Conservation (phyloP, 2,797 vertebrate genomes). For the Aldrovandia affinis region DNA sequence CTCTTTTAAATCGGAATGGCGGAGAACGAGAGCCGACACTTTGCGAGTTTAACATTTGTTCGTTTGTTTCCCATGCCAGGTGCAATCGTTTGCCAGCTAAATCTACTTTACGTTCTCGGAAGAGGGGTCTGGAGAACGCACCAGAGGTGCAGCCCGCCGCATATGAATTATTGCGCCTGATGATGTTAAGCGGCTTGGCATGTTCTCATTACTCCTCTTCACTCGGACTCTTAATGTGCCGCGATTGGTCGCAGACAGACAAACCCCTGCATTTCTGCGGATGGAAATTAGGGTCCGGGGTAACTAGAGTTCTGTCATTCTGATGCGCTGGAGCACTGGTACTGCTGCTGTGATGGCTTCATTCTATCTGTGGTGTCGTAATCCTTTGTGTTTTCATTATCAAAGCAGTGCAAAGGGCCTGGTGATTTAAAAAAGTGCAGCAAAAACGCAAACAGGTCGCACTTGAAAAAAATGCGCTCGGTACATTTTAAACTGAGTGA, state of each 20-base stretch:
- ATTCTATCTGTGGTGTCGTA: background rate
- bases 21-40: slow-evolving; percentile 35
- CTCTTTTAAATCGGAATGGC: slow-evolving; percentile 23
- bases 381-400: background rate
- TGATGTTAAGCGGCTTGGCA: background rate
- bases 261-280: background rate
- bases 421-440: background rate
- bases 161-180: background rate
- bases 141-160: background rate
- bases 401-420: no score
- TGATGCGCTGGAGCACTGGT: background rate
- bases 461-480: background rate
- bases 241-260: background rate
- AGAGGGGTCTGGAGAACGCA: background rate
- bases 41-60: slow-evolving; percentile 35
- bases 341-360: background rate
- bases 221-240: background rate
- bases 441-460: background rate
- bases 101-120: background rate
- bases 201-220: slow-evolving; percentile 2
- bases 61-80: slow-evolving; percentile 28
- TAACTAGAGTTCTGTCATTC: background rate
- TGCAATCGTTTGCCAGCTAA: slow-evolving; percentile 35
- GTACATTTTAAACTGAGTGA: background rate
- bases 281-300: background rate